Evolutionary conservation across 64 coral and sea anemone genomes (phyloP).

Genomic region (Actinia equina): DNA sequence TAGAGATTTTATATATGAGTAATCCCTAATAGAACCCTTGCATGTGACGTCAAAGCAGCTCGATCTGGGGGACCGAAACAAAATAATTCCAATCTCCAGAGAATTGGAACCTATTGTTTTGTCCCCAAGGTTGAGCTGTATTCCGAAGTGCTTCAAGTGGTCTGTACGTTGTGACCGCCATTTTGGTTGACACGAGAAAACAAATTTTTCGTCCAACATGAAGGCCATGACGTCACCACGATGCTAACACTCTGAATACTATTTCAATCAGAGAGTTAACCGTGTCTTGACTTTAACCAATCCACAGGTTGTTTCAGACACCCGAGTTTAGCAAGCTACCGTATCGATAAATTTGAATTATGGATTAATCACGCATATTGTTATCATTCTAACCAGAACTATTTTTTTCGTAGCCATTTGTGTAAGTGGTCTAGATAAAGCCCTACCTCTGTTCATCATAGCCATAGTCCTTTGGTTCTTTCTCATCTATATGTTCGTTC

Average conservation of each 20-base stretch:
- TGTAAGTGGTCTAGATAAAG: conserved; percentile 43
- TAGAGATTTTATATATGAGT: background rate
- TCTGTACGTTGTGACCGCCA: background rate
- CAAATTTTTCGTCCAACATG: background rate
- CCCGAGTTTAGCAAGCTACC: background rate
- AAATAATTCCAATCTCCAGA: too few relatives aligned
- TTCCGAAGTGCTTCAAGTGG: too few relatives aligned
- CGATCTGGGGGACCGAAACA: too few relatives aligned
- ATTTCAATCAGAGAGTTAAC: too few relatives aligned
- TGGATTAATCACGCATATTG: too few relatives aligned
- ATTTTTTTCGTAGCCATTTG: conserved; percentile 21
- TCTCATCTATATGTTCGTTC: conserved; percentile 47
- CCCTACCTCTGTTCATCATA: conserved; percentile 39
- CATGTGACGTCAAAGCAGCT: too few relatives aligned
- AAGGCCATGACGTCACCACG: background rate
- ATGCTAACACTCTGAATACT: background rate
- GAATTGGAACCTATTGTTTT: too few relatives aligned
- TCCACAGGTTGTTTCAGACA: background rate
- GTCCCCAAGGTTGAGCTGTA: too few relatives aligned
- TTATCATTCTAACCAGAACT: background rate
- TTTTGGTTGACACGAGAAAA: background rate
- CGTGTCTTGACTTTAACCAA: background rate
- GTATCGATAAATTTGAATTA: too few relatives aligned
- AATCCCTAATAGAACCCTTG: background rate
- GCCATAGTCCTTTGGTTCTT: conserved; percentile 57